Conservation (phyloP, 2,888 invertebrate genomes). For the Micropterix aruncella region DNA sequence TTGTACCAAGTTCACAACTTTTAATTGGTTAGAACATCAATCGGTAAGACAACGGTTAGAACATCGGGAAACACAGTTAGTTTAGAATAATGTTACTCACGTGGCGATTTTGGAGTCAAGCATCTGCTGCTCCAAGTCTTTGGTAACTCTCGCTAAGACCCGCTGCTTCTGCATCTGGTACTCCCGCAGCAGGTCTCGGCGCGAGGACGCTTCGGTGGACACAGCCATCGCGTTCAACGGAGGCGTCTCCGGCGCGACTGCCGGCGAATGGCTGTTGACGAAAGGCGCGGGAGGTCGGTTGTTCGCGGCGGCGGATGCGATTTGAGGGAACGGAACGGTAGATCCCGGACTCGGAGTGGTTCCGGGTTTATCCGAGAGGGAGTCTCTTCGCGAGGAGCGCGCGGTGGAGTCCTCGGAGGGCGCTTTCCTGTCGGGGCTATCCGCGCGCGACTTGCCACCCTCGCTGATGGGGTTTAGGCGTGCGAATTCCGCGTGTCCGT, state of each 20-base stretch:
- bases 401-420: conserved; percentile 47
- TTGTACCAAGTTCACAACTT: too few species aligned
- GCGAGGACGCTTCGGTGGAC: conserved; percentile 17
- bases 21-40: neutral
- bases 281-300: conserved; percentile 16
- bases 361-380: conserved; percentile 38
- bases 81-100: conserved; percentile 1
- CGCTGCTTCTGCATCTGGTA: conserved; percentile 67
- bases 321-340: conserved; percentile 17
- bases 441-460: conserved; percentile 17
- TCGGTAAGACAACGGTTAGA: neutral
- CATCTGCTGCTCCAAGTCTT: neutral
- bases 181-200: conserved; percentile 63
- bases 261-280: conserved; percentile 17
- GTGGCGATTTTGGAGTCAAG: neutral
- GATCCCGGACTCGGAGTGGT: conserved; percentile 18
- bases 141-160: conserved; percentile 16
- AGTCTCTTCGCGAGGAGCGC: conserved; percentile 52
- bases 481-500: conserved; percentile 47
- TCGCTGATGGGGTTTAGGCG: conserved; percentile 27
- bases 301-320: conserved; percentile 1
- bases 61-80: too few species aligned
- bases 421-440: conserved; percentile 23
- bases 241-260: conserved; percentile 16
- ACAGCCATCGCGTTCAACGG: conserved; percentile 20